A percentile compares a stretch with the other conserved stretches of the same genome.
phyloP scores from a whole-genome alignment of 2,113 vertebrate species.

The Vimba vimba region DNA sequence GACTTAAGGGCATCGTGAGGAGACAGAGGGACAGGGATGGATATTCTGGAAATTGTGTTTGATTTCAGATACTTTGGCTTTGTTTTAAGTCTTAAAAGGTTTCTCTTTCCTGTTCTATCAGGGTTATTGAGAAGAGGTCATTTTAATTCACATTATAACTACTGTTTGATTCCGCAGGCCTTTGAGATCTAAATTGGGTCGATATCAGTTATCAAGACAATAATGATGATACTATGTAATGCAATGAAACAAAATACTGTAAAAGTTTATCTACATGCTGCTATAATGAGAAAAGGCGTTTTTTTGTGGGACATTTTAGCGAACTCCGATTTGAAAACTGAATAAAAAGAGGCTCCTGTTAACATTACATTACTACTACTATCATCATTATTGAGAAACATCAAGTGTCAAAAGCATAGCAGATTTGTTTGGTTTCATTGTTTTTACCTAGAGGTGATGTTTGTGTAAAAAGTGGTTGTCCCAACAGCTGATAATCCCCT shows the following conservation, averaged over 20 bases:
- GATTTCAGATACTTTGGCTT: conserved; percentile 59
- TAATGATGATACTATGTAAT: conserved; percentile 66
- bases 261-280: conserved; percentile 53
- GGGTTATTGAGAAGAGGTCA: conserved; percentile 60
- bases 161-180: conserved; percentile 16
- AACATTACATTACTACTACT: conserved; percentile 62
- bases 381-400: conserved; percentile 52
- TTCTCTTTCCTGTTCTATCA: conserved; percentile 63
- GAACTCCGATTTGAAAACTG: conserved; percentile 28
- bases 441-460: conserved; percentile 71
- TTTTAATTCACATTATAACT: conserved; percentile 41
- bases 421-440: conserved; percentile 44
- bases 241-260: conserved; percentile 47
- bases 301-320: conserved; percentile 14
- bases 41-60: conserved; percentile 54
- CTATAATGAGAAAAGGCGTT: conserved; percentile 48
- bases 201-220: conserved; percentile 40
- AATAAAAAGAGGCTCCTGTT: conserved; percentile 64
- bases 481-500: conserved; percentile 53
- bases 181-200: conserved; percentile 53
- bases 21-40: background rate
- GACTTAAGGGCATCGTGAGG: conserved; percentile 47
- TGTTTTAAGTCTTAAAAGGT: conserved; percentile 64
- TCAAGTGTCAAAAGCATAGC: conserved; percentile 46
- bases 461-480: conserved; percentile 60